phyloP scores from a whole-genome alignment of 1,140 invertebrate species.

The Tetragonula clypearis region DNA sequence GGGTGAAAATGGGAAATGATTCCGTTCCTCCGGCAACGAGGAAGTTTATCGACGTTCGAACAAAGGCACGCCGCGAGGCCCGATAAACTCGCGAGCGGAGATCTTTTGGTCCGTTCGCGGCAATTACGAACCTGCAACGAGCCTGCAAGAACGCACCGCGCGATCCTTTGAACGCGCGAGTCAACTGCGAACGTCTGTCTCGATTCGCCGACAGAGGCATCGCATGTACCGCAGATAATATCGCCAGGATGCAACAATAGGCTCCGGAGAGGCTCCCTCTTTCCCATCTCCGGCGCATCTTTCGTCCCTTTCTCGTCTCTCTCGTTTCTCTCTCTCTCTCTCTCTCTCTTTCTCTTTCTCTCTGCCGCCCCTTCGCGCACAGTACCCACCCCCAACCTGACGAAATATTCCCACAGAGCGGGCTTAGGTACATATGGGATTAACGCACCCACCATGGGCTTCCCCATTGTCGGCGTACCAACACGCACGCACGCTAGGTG shows the following conservation, averaged over 20 bases:
- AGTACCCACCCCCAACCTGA: constrained; percentile 17
- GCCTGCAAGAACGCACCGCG: constrained; percentile 38
- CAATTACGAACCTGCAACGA: constrained; percentile 62
- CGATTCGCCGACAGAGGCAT: constrained; percentile 66
- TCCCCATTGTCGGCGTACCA: constrained; percentile 68
- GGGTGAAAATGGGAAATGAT: constrained; percentile 48
- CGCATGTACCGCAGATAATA: constrained; percentile 68
- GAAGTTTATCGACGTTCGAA: constrained; percentile 62
- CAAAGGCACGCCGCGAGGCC: constrained; percentile 53
- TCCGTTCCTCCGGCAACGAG: constrained; percentile 41
- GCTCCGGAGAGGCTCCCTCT: constrained; percentile 38
- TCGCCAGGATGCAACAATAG: constrained; percentile 67
- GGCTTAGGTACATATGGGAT: constrained; percentile 51
- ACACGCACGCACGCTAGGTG: constrained; percentile 21
- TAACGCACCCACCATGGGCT: constrained; percentile 65
- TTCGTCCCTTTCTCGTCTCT: background rate
- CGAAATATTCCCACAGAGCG: constrained; percentile 70
- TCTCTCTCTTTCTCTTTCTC: constrained; percentile 6
- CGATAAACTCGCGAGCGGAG: constrained; percentile 57
- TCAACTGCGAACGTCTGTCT: constrained; percentile 47
- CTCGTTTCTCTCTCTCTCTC: background rate
- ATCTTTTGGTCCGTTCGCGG: constrained; percentile 60
- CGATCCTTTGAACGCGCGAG: constrained; percentile 58
- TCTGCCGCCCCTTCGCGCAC: background rate
- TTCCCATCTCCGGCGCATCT: background rate